A percentile compares a stretch with the other conserved stretches of the same genome.
These are phyloP conservation scores for Dysidea cf. avara DNA, from an alignment of 37 sponge, comb jelly and placozoan genomes.

Conservation along the genomic window DNA sequence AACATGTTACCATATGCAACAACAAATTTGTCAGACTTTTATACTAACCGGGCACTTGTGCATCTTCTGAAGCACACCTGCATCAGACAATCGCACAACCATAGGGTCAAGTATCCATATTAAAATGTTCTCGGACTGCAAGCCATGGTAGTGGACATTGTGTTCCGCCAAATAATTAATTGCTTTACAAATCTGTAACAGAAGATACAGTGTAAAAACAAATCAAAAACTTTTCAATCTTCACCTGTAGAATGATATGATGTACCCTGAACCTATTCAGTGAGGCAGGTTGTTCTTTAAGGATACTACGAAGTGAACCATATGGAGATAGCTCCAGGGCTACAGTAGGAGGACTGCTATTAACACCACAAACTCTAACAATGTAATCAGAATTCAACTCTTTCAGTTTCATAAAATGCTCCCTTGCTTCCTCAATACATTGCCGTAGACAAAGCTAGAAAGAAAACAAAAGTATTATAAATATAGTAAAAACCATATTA, in stretches of 20 bases:
- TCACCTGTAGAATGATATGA: constrained; percentile 61
- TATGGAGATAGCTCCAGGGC: constrained; percentile 61
- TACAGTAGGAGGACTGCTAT: constrained; percentile 26
- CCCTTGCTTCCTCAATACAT: background rate
- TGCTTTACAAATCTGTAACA: constrained; percentile 43
- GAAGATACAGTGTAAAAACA: background rate
- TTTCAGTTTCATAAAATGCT: background rate
- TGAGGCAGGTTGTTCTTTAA: background rate
- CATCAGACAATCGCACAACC: constrained; percentile 63
- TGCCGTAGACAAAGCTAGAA: background rate
- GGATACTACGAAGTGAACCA: constrained; percentile 40
- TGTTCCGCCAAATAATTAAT: constrained; percentile 42
- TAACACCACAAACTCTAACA: background rate
- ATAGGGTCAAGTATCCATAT: constrained; percentile 65
- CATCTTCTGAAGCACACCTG: constrained; percentile 40
- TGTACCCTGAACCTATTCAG: constrained; percentile 32
- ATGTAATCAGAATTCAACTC: too few species aligned
- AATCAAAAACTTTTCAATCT: background rate
- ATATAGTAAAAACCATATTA: background rate
- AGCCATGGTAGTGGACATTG: constrained; percentile 31
- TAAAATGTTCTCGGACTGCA: constrained; percentile 43
- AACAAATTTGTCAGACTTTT: too few species aligned
- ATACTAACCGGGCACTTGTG: constrained; percentile 41
- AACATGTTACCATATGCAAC: too few species aligned
- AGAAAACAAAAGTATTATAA: background rate